Evolutionary conservation across 2,113 vertebrate species (phyloP).

Genomic region (Lophochroa leadbeateri): DNA sequence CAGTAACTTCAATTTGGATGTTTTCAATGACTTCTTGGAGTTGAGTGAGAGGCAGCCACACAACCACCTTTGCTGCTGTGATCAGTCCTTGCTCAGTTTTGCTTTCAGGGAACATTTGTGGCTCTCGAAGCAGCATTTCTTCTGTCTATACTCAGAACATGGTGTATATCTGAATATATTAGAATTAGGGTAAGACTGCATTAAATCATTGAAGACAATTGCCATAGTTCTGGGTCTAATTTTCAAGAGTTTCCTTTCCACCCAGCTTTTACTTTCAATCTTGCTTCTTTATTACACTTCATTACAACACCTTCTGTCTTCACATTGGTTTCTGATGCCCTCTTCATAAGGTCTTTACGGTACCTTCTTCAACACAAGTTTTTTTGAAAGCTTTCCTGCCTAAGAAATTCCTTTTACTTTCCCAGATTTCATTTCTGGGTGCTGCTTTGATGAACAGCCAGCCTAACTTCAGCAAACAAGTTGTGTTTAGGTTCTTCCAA

Average conservation of each 20-base stretch:
- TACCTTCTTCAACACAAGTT: not conserved
- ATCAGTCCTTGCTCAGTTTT: not conserved
- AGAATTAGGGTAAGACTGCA: not conserved
- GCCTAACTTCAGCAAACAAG: not conserved
- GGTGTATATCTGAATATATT: not conserved
- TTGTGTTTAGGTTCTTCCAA: not conserved
- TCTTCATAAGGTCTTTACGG: not conserved
- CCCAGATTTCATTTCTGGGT: not conserved
- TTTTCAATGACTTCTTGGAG: not conserved
- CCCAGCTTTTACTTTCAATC: not conserved
- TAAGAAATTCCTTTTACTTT: not conserved
- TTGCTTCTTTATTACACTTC: not conserved
- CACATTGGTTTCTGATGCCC: not conserved
- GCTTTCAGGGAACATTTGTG: not conserved
- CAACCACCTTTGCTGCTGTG: not conserved
- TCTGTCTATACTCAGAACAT: not conserved
- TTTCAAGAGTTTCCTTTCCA: not conserved
- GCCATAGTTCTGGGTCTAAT: not conserved
- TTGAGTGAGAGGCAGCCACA: not conserved
- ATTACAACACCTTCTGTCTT: not conserved
- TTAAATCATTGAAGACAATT: not conserved
- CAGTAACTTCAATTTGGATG: not conserved
- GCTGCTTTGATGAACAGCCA: not conserved
- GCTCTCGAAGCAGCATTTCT: not conserved
- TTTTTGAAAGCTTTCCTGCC: not conserved